Base-by-base conservation (phyloP, 2,888 invertebrate species). In the Mythimna impura region DNA sequence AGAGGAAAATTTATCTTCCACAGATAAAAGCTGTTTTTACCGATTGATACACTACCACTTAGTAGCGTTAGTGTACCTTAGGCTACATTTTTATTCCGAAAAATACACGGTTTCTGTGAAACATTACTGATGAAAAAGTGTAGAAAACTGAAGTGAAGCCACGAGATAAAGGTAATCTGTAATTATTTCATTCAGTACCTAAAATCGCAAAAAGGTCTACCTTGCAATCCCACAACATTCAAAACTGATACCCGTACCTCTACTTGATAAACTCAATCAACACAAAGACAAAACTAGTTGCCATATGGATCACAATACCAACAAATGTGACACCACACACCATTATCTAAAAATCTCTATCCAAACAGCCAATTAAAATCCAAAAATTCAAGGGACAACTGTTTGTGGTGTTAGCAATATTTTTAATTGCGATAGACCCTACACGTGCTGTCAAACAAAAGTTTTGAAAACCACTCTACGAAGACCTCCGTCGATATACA, bases 381-480 rank as follows among this genome's bases (percentile, higher is more conserved):
- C 88, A 86, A 86, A 92, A 92, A 90, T 90, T 90, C 90, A 88
- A 84, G 89, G 91, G 92, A 95, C 95, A 95, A 95, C 91, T 96
- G 96, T 95, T 95, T 95, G 94, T 91, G 91, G 91, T 95, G 95
- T 94, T 91, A 90, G 94, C 92, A 91, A 93, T 95, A 94, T 94
- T 95, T 95, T 96, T 95, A 96, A 96, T 96, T 96, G 95, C 93
- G 92, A 91, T 91, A 93, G 89, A 91, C 94, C 93, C 93, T 88
- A 87, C 89, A 91, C 91, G 85, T 89, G 90, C 87, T 88, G 88
- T 87, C 94, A 92, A 93, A 95, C 93, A 94, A 93, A 95, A 94
- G 94, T 94, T 92, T 86, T 47, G 5, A 66, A 77, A 69, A 72
- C 77, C 71, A 93, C 76, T 84, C 80, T 78, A 82, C 57, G 9